Percentiles rank a stretch among this genome's conserved stretches.
Conservation (phyloP, 2,888 invertebrate species). For the Tholera decimalis region DNA sequence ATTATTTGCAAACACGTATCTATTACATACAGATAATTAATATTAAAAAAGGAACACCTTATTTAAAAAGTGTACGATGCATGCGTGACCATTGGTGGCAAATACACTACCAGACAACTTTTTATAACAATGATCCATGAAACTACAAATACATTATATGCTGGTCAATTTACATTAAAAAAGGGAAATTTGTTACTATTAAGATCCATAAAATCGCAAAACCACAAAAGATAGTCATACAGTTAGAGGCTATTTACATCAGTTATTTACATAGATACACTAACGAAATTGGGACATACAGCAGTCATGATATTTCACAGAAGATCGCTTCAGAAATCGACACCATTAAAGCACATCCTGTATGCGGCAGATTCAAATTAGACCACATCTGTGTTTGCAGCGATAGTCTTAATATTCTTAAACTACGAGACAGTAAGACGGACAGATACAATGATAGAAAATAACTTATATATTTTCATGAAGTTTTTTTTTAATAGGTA, state of each 20-base stretch:
- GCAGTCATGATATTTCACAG: slow-evolving; percentile 34
- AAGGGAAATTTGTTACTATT: slow-evolving; percentile 24
- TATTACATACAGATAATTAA: slow-evolving; percentile 27
- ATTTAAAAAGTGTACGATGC: slow-evolving; percentile 9
- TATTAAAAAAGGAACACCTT: slow-evolving; percentile 10
- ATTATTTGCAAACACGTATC: slow-evolving; percentile 38
- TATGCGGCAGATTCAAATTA: background rate
- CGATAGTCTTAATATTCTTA: slow-evolving; percentile 37
- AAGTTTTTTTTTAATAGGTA: background rate
- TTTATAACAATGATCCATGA: background rate
- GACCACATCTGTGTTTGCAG: background rate
- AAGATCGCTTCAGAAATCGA: slow-evolving; percentile 23
- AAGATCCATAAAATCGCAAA: slow-evolving; percentile 35
- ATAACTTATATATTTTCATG: background rate
- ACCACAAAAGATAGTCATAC: slow-evolving; percentile 38
- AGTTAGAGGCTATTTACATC: slow-evolving; percentile 63
- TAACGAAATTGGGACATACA: slow-evolving; percentile 51
- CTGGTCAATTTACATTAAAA: slow-evolving; percentile 30
- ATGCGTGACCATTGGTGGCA: slow-evolving; percentile 12
- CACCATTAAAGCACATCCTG: background rate
- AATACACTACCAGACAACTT: background rate
- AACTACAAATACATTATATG: slow-evolving; percentile 22
- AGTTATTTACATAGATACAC: slow-evolving; percentile 68
- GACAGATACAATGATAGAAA: background rate
- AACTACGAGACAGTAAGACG: slow-evolving; percentile 9